Conservation (phyloP, 1,140 invertebrate genomes). For the Drosophila equinoxialis region DNA sequence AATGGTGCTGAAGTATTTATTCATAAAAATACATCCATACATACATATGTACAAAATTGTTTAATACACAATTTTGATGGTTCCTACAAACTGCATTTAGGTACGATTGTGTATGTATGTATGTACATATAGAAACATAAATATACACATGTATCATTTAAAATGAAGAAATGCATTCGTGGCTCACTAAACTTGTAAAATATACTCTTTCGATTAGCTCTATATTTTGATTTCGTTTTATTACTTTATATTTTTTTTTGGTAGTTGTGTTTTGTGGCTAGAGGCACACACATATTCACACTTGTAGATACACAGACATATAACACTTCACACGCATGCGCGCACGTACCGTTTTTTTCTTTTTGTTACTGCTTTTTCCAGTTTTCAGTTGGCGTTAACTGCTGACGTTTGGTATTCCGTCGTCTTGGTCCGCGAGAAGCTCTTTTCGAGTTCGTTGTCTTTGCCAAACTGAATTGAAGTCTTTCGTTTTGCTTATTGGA, state of each 20-base stretch:
- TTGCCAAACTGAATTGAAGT: slow-evolving; percentile 82
- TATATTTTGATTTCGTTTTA: slow-evolving; percentile 68
- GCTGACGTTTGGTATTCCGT: slow-evolving; percentile 2
- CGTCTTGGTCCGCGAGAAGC: slow-evolving; percentile 57
- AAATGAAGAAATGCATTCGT: slow-evolving; percentile 40
- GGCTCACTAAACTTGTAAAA: slow-evolving; percentile 59
- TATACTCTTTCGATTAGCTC: slow-evolving; percentile 32
- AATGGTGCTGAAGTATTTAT: slow-evolving; percentile 17
- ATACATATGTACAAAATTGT: too few relatives aligned
- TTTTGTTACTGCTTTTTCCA: slow-evolving; percentile 38
- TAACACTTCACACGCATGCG: slow-evolving; percentile 55
- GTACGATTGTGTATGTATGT: too few relatives aligned
- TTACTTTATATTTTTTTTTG: slow-evolving; percentile 52
- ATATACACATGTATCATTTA: background rate
- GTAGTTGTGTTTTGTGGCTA: slow-evolving; percentile 51
- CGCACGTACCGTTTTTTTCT: slow-evolving; percentile 71
- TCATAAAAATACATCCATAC: too few relatives aligned
- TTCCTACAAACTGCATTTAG: too few relatives aligned
- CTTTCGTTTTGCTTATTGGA: slow-evolving; percentile 82
- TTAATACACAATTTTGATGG: too few relatives aligned
- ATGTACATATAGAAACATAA: too few relatives aligned
- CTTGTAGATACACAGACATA: slow-evolving; percentile 31
- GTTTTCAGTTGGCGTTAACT: slow-evolving; percentile 21
- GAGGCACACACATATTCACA: slow-evolving; percentile 23
- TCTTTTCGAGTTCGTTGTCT: slow-evolving; percentile 83